Percentiles rank a stretch among this genome's conserved stretches.
phyloP scores from a whole-genome alignment of 1,140 invertebrate species.

The Dufourea novaeangliae region DNA sequence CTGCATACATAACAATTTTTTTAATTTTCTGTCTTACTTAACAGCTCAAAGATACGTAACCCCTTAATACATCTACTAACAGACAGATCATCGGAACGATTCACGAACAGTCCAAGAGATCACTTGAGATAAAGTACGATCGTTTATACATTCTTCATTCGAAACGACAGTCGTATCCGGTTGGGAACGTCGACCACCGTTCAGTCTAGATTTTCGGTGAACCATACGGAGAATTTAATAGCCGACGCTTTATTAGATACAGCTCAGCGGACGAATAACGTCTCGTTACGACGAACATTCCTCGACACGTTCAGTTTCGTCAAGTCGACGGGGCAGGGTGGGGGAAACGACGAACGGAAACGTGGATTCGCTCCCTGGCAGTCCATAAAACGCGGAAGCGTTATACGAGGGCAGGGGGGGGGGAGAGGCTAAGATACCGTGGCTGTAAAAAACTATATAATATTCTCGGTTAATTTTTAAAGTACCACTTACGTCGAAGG shows the following conservation, averaged over 20 bases:
- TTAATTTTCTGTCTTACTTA: too few relatives aligned
- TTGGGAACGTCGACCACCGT: too few relatives aligned
- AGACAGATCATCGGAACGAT: too few relatives aligned
- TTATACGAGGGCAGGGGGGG: constrained; percentile 3
- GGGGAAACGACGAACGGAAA: neutral
- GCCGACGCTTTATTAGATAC: constrained; percentile 12
- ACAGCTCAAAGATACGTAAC: too few relatives aligned
- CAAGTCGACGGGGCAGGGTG: too few relatives aligned
- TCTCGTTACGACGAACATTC: neutral
- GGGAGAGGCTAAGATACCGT: constrained; percentile 32
- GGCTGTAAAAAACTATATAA: constrained; percentile 59
- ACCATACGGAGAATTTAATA: neutral
- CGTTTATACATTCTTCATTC: constrained; percentile 3
- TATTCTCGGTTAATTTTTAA: constrained; percentile 63
- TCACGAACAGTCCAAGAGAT: neutral
- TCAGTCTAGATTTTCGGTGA: neutral
- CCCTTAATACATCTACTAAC: too few relatives aligned
- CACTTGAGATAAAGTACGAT: too few relatives aligned
- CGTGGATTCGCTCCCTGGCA: neutral
- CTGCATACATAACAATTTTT: too few relatives aligned
- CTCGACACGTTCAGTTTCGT: neutral
- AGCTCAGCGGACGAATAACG: neutral
- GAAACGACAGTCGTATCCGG: neutral
- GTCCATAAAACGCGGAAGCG: constrained; percentile 47
- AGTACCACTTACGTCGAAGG: constrained; percentile 58